phyloP scores from a whole-genome alignment of 2,113 vertebrate species.

The Thunnus maccoyii region DNA sequence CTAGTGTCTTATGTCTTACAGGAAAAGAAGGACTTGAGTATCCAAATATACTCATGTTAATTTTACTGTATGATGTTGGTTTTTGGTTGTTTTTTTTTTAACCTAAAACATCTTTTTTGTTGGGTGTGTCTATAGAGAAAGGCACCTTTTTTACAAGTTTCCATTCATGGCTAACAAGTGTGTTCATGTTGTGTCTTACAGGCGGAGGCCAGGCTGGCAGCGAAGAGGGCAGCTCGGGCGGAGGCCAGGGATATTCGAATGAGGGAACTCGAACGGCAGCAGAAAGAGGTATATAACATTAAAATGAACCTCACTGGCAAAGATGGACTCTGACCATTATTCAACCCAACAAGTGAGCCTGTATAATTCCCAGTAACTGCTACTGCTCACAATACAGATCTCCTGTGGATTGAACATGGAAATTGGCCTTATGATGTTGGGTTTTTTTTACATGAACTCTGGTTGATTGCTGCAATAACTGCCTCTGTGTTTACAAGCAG shows the following conservation, averaged over 20 bases:
- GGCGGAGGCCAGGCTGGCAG: constrained; percentile 97
- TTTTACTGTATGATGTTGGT: not conserved
- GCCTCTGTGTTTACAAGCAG: not conserved
- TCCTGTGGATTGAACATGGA: not conserved
- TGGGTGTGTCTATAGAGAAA: constrained; percentile 23
- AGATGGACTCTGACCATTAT: constrained; percentile 12
- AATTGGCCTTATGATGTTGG: not conserved
- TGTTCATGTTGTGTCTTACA: constrained; percentile 77
- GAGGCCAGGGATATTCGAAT: constrained; percentile 98
- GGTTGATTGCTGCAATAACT: not conserved
- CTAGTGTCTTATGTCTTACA: constrained; percentile 1
- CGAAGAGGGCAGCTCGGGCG: constrained; percentile 95
- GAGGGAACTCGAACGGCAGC: constrained; percentile 96
- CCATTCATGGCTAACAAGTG: constrained; percentile 54
- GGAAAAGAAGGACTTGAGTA: not conserved
- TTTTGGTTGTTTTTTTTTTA: not conserved
- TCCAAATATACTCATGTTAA: constrained; percentile 1
- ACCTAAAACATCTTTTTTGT: too few species aligned
- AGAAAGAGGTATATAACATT: constrained; percentile 91
- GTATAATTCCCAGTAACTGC: not conserved
- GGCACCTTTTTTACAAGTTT: constrained; percentile 23
- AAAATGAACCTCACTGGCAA: constrained; percentile 15
- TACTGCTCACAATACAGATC: constrained; percentile 2
- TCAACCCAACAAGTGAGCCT: not conserved
- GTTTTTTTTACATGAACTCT: not conserved